Evolutionary conservation across 1,140 invertebrate genomes (phyloP), one percentile per base, ranked within the genome.

Genomic region (Dreissena polymorpha): DNA sequence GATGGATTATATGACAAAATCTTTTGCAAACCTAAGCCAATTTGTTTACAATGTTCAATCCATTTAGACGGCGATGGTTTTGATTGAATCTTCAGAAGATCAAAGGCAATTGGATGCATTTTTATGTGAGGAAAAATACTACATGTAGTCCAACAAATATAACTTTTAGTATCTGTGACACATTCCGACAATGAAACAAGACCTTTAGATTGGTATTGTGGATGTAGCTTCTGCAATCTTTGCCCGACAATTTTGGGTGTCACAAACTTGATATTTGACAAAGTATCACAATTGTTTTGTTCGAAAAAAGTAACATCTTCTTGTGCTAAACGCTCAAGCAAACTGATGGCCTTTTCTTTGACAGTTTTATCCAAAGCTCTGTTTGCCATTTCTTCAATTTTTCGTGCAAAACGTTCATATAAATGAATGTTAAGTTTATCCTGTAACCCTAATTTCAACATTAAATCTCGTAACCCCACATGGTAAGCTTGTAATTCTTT

Each of bases 251-350:
- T 39, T 51, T 82, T 14, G 51, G 83, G 84, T 10, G 73, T 27
- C 10, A 89, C 27, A 53, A 89, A 89, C 14, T 81, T 82, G 0
- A 86, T 85, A 21, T 63, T 51, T 21, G 55, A 53, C 13, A 88
- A 57, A 49, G 13, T 23, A 3, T 39, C 12, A 16, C 86, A 73
- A 0, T 86, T 14, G 16, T 23, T 55, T 49, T 29, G 21, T 0
- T 73, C 18, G 25, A 63, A 57, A 53, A 86, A 70, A 7, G 57
- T 13, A 23, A 13, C 10, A 25, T 21, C 3, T 23, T 23, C 75
- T 0, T 25, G 0, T 49, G 73, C 69, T 0, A 88, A 63, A 83
- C 71, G 65, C 12, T 60, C 21, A 5, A 84, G 14, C 64, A 88
- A 64, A 21, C 21, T 39, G 14, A 51, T 60, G 0, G 84, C 78